Base-by-base conservation (phyloP, 2,888 invertebrate species). In the Diabrotica balteata region DNA sequence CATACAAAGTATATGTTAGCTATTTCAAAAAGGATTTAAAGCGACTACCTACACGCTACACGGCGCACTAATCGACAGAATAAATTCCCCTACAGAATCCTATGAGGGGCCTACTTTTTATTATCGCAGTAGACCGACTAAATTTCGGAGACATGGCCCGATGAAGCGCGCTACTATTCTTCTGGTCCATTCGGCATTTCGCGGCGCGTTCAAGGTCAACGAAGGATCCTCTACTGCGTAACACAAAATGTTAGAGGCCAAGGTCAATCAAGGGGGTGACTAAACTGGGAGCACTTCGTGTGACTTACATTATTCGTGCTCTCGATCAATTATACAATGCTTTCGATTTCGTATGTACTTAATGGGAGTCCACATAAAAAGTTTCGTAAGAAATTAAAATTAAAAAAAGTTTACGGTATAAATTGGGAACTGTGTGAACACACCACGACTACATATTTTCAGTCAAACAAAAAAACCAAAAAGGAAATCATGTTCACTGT, bases 221-320 rank as follows among this genome's bases (percentile, higher is more conserved):
- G 74, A 74, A 75, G 75, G 75, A 73, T 72, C 74, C 69, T 72
- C 73, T 68, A 75, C 77, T 77, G 72, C 71, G 75, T 75, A 78
- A 77, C 74, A 74, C 75, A 76, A 75, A 76, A 78, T 54, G 32
- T n/a, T 44, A 55, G 42, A 78, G 75, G 76, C 64, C 71, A 71
- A 65, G 59, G 59, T 54, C 43, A 59, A 66, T 42, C 10, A 10
- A 61, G 42, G 53, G 53, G 52, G 52, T 55, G 58, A 63, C 47
- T 47, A 55, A 54, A 54, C 55, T 44, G 43, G 55, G 32, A n/a
- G 44, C 47, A 47, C 8, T 10, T 47, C 47, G 6, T 47, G 8
- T 47, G 47, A 32, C n/a, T 55, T 55, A n/a, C 43, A 44, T 55
- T 44, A 55, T 55, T 55, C 55, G 11, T 44, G 8, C 55, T 47